Evolutionary conservation across 30 jellyfish, hydroid and myxozoan genomes (phyloP).

Genomic region (Turritopsis dohrnii): DNA sequence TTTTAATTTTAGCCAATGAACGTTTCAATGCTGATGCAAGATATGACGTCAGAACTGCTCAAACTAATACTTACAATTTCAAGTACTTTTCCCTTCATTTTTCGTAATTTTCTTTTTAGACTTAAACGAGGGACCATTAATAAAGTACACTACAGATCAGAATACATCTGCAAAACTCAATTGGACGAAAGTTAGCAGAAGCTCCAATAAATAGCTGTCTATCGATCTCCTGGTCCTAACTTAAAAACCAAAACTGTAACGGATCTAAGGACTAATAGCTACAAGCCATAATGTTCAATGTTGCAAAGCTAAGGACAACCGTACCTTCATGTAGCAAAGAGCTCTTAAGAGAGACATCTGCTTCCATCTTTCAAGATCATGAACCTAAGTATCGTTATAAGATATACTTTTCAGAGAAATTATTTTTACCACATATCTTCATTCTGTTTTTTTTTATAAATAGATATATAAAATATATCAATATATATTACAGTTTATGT

Average conservation of each 20-base stretch:
- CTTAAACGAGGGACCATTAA: neutral
- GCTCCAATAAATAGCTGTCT: neutral
- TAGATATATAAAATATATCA: neutral
- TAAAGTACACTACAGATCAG: neutral
- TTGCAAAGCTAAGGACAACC: neutral
- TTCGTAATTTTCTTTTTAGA: neutral
- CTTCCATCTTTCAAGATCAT: too few relatives aligned
- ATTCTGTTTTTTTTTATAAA: too few relatives aligned
- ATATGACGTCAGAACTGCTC: too few relatives aligned
- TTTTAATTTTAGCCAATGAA: neutral
- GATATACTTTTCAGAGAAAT: neutral
- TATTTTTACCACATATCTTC: neutral
- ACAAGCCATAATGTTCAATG: neutral
- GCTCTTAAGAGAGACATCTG: neutral
- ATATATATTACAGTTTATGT: neutral
- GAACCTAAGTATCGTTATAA: neutral
- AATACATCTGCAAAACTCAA: constrained; percentile 2
- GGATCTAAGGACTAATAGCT: neutral
- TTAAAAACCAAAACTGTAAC: neutral
- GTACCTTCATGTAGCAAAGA: neutral
- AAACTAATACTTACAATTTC: too few relatives aligned
- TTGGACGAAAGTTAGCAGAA: neutral
- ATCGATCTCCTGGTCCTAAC: too few relatives aligned
- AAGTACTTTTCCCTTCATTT: neutral
- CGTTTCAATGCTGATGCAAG: neutral